Evolutionary conservation across 2,113 vertebrate species (phyloP), one percentile per base, ranked within the genome.

Genomic region (Cyanoramphus novaezelandiae): DNA sequence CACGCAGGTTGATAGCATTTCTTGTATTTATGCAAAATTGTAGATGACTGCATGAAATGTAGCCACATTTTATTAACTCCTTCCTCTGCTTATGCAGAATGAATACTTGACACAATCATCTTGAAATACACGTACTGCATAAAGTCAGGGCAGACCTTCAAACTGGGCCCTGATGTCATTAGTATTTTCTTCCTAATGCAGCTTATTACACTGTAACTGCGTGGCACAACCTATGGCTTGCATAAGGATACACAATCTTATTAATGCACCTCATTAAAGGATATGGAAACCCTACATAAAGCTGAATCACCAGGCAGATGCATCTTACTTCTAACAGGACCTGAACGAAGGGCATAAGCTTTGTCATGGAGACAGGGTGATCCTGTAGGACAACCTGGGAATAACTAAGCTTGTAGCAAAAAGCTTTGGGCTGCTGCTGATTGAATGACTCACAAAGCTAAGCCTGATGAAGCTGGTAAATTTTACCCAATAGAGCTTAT

Each of bases 361-460:
- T 85, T 4, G 4, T 37, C 4, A 10, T 0, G 0, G 82, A 79
- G 88, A 77, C 93, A 88, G 87, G 93, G 94, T 50, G 90, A 96
- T 97, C 93, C 93, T 90, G 90, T 78, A 95, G 93, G 95, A 92
- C 92, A 93, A 71, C 79, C 55, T 60, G 82, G 92, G 92, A 92
- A 94, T 60, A 95, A 77, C 86, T 47, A 55, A 84, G 82, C 88
- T 92, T 27, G 33, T 50, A 85, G 85, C 68, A 71, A 63, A 95
- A 90, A 28, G 76, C 88, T 91, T 37, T 85, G 79, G 92, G 93
- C 55, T 68, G 59, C 82, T 67, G 63, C 72, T 78, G 72, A 44
- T 35, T 27, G 90, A 90, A 14, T 94, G 88, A 96, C 68, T 95
- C 96, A 93, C 43, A 44, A 67, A 90, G 68, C 64, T 74, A 77